Conservation (phyloP, 2,888 invertebrate species). For the Ligdia adustata region DNA sequence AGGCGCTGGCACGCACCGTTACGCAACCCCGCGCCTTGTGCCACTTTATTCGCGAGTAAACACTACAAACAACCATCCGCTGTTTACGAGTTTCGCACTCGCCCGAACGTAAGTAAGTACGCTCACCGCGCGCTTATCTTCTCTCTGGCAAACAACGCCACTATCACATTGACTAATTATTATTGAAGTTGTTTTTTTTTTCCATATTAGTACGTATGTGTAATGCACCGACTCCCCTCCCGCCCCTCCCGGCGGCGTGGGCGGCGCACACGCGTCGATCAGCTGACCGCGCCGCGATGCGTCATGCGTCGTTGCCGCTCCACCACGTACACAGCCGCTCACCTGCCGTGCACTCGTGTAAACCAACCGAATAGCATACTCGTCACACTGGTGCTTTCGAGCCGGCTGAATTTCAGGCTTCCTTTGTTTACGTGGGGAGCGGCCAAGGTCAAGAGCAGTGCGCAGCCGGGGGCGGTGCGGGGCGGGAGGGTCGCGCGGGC, state of each 20-base stretch:
- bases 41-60: slow-evolving; percentile 59
- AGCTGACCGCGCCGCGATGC: slow-evolving; percentile 66
- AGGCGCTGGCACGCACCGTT: slow-evolving; percentile 55
- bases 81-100: too few relatives aligned
- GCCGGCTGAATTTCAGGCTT: slow-evolving; percentile 66
- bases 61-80: slow-evolving; percentile 32
- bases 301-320: slow-evolving; percentile 57
- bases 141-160: too few relatives aligned
- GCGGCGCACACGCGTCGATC: slow-evolving; percentile 59
- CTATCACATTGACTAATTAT: too few relatives aligned
- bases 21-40: slow-evolving; percentile 68
- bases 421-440: slow-evolving; percentile 82
- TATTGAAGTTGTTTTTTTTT: too few relatives aligned
- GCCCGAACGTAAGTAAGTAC: too few relatives aligned
- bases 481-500: slow-evolving; percentile 50
- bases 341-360: slow-evolving; percentile 50
- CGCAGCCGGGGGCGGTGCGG: slow-evolving; percentile 50
- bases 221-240: too few relatives aligned
- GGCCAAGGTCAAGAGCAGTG: too few relatives aligned
- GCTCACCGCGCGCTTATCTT: too few relatives aligned
- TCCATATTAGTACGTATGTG: too few relatives aligned
- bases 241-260: slow-evolving; percentile 13
- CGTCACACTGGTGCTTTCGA: too few relatives aligned
- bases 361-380: too few relatives aligned
- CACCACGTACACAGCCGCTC: slow-evolving; percentile 56